Evolutionary conservation across 2,888 invertebrate genomes (phyloP).

Genomic region (Phragmatobia fuliginosa): DNA sequence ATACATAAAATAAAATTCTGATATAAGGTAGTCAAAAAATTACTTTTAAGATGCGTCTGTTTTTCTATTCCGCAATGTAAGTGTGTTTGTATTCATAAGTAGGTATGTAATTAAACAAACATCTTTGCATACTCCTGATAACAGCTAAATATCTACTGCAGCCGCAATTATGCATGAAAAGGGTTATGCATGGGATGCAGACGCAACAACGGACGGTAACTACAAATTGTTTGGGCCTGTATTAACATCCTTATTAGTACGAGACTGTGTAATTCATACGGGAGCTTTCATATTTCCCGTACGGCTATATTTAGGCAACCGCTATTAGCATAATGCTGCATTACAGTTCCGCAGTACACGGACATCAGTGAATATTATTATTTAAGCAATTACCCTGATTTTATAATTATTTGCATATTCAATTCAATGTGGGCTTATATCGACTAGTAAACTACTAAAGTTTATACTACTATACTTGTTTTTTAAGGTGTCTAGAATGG

Average conservation of each 20-base stretch:
- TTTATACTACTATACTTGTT: too few relatives aligned
- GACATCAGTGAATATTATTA: conserved; percentile 45
- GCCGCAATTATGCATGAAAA: conserved; percentile 47
- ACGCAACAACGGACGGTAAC: conserved; percentile 50
- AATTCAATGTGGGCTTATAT: neutral
- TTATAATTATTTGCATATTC: conserved; percentile 23
- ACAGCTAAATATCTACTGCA: neutral
- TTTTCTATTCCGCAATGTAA: neutral
- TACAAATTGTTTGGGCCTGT: conserved; percentile 68
- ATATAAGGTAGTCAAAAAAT: neutral
- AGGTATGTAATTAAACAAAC: neutral
- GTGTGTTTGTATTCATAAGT: neutral
- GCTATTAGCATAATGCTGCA: conserved; percentile 77
- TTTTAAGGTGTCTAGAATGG: neutral
- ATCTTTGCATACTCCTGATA: conserved; percentile 20
- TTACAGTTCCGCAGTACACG: conserved; percentile 57
- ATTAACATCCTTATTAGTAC: conserved; percentile 78
- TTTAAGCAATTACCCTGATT: conserved; percentile 38
- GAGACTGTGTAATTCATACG: conserved; percentile 73
- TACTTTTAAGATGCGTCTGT: too few relatives aligned
- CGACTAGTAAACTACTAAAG: too few relatives aligned
- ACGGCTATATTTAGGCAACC: conserved; percentile 73
- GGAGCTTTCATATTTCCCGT: conserved; percentile 75
- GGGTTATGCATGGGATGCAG: conserved; percentile 40
- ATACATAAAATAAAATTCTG: too few relatives aligned